Conservation (phyloP, 2,113 vertebrate species). For the Anser brachyrhynchus region DNA sequence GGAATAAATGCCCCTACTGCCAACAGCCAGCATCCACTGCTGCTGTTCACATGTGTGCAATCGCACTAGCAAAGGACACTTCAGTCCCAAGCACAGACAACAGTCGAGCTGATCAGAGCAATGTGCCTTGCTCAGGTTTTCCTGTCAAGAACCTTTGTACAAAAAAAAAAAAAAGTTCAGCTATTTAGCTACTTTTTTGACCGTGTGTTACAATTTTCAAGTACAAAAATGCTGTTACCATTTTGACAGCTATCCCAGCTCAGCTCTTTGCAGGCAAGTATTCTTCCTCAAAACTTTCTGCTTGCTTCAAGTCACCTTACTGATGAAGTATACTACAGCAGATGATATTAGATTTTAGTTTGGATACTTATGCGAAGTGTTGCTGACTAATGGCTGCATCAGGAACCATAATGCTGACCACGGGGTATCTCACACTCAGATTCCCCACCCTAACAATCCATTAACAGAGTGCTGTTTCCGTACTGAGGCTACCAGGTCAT, state of each 20-base stretch:
- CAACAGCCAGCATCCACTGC: not conserved
- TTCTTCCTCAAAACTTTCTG: not conserved
- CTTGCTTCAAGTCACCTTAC: not conserved
- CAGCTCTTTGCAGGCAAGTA: not conserved
- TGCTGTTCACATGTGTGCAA: not conserved
- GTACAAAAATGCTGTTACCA: not conserved
- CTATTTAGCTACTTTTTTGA: not conserved
- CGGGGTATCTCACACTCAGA: not conserved
- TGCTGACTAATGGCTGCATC: slow-evolving; percentile 16
- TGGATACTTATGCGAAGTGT: not conserved
- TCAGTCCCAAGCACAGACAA: not conserved
- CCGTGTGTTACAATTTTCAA: not conserved
- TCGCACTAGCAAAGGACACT: not conserved
- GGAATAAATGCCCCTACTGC: not conserved
- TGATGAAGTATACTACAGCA: accelerated
- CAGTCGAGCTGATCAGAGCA: not conserved
- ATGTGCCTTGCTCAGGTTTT: not conserved
- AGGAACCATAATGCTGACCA: not conserved
- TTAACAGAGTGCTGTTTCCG: not conserved
- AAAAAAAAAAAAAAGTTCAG: not conserved
- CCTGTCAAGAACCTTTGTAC: not conserved
- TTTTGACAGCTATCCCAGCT: not conserved
- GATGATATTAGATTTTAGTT: not conserved
- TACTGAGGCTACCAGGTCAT: not conserved
- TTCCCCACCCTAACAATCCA: not conserved